phyloP scores from a whole-genome alignment of 1,140 invertebrate genomes.

The Trigoniulus corallinus region DNA sequence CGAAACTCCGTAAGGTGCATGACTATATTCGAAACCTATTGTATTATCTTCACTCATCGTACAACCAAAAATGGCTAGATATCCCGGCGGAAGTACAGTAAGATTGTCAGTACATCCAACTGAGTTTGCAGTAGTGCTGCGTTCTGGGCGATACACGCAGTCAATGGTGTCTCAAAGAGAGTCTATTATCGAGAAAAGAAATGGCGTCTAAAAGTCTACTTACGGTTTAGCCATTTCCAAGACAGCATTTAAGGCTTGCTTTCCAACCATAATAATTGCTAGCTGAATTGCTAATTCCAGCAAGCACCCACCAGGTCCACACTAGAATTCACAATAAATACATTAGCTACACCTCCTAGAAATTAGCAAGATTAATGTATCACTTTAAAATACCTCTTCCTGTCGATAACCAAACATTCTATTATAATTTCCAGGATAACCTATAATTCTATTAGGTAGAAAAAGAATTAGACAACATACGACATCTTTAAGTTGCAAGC shows the following conservation, averaged over 20 bases:
- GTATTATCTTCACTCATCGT: too few species aligned
- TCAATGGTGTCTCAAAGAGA: too few species aligned
- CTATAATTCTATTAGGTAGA: constrained; percentile 31
- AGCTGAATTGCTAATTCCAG: constrained; percentile 47
- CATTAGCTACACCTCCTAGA: background rate
- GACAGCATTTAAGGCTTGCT: constrained; percentile 43
- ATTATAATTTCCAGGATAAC: constrained; percentile 61
- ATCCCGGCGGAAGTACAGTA: too few species aligned
- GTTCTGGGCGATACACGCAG: too few species aligned
- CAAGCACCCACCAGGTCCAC: constrained; percentile 44
- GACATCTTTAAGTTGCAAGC: background rate
- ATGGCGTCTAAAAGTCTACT: too few species aligned
- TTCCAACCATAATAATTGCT: constrained; percentile 51
- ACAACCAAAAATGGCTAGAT: too few species aligned
- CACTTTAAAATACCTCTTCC: constrained; percentile 46
- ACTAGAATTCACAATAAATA: constrained; percentile 22
- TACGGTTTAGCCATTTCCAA: constrained; percentile 42
- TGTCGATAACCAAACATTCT: constrained; percentile 56
- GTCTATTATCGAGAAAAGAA: too few species aligned
- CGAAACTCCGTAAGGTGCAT: too few species aligned
- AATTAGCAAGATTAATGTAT: constrained; percentile 4
- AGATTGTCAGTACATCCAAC: too few species aligned
- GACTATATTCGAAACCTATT: too few species aligned
- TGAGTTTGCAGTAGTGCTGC: too few species aligned
- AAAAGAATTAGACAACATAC: constrained; percentile 3